A percentile compares a stretch with the other conserved stretches of the same genome.
phyloP scores from a whole-genome alignment of 2,797 vertebrate species.

The Muscicapa striata region DNA sequence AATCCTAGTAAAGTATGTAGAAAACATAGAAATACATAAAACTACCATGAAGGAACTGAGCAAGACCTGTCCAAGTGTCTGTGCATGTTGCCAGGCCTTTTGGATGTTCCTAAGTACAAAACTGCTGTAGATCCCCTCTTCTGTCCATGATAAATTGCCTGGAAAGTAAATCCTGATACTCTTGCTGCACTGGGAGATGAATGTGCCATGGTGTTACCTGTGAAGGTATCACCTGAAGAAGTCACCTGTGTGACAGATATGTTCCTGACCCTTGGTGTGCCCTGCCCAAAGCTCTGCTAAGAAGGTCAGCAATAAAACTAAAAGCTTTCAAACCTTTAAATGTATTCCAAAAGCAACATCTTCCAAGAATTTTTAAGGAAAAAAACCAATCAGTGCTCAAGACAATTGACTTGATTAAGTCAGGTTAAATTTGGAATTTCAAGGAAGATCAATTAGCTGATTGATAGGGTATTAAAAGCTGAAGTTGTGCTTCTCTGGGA shows the following conservation, averaged over 20 bases:
- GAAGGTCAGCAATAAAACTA: background rate
- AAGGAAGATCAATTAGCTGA: background rate
- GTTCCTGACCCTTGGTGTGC: too few relatives aligned
- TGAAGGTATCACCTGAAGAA: too few relatives aligned
- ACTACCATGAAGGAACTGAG: background rate
- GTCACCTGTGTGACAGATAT: background rate
- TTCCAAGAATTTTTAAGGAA: background rate
- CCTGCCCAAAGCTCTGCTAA: too few relatives aligned
- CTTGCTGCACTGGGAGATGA: background rate
- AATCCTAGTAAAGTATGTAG: background rate
- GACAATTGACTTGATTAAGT: background rate
- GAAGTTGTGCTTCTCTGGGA: background rate
- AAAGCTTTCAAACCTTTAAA: background rate
- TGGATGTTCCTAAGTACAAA: background rate
- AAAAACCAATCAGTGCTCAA: background rate
- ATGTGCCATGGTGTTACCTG: background rate
- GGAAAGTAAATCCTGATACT: background rate
- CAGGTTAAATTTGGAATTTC: background rate
- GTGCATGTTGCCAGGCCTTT: background rate
- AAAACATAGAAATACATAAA: background rate
- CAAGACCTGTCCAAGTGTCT: background rate
- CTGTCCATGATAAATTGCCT: background rate
- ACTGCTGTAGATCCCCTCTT: background rate
- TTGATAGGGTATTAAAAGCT: background rate
- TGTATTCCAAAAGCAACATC: background rate